phyloP scores from a whole-genome alignment of 2,888 invertebrate genomes.

The Noctua comes region DNA sequence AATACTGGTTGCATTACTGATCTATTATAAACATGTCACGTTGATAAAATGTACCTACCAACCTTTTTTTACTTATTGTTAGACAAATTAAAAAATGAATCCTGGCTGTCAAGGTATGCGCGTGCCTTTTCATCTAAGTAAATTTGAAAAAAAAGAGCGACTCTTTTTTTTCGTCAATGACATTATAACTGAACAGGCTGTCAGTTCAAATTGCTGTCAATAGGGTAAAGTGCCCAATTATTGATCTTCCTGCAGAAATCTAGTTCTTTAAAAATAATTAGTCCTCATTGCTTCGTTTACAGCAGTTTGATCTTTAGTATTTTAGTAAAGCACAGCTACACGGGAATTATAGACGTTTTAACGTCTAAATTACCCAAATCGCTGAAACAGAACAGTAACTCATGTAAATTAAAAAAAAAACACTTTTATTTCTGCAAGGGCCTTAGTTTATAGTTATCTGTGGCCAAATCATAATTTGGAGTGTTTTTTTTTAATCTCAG shows the following conservation, averaged over 20 bases:
- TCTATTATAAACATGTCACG: too few relatives aligned
- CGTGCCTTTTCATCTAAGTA: background rate
- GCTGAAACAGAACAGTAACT: too few relatives aligned
- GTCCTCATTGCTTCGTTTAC: background rate
- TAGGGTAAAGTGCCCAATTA: slow-evolving; percentile 26
- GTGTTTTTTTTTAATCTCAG: too few relatives aligned
- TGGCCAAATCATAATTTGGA: background rate
- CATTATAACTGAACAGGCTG: background rate
- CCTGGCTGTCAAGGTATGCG: slow-evolving; percentile 16
- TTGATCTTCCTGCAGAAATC: slow-evolving; percentile 6
- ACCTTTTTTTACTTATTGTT: background rate
- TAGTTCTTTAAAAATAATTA: too few relatives aligned
- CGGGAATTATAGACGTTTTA: background rate
- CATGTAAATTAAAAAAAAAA: too few relatives aligned
- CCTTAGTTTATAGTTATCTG: too few relatives aligned
- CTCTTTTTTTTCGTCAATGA: too few relatives aligned
- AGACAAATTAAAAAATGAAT: background rate
- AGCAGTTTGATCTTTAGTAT: background rate
- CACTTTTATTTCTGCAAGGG: too few relatives aligned
- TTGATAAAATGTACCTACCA: too few relatives aligned
- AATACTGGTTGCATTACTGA: too few relatives aligned
- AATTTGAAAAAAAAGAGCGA: slow-evolving; percentile 5
- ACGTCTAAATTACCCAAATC: too few relatives aligned
- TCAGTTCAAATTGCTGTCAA: slow-evolving; percentile 18
- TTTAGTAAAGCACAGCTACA: background rate